A percentile compares a stretch with the other conserved stretches of the same genome.
These are phyloP conservation scores for Entomyzon cyanotis DNA, from an alignment of 2,113 vertebrate genomes.

Conservation along the genomic window DNA sequence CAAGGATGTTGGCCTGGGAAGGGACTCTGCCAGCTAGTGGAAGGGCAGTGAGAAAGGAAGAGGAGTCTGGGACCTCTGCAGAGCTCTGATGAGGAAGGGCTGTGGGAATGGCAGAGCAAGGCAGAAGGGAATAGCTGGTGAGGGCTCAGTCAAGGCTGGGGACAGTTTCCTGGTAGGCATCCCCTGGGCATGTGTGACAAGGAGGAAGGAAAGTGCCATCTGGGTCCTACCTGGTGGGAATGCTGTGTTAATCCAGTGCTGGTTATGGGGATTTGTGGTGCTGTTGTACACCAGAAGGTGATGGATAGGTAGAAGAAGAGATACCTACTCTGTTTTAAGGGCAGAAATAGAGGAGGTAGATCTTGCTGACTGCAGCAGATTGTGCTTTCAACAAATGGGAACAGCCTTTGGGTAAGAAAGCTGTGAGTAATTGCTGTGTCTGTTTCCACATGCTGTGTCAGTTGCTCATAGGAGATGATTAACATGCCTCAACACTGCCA, in stretches of 20 bases:
- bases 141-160: background rate
- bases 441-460: background rate
- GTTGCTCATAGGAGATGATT: background rate
- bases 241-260: background rate
- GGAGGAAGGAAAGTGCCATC: background rate
- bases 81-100: background rate
- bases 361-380: background rate
- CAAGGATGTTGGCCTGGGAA: background rate
- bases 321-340: background rate
- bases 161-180: background rate
- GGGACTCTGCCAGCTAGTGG: background rate
- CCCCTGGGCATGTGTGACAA: background rate
- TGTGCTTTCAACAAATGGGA: background rate
- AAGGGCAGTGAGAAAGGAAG: background rate
- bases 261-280: background rate
- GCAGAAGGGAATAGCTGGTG: background rate
- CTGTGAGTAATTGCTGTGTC: background rate
- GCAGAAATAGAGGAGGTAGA: background rate
- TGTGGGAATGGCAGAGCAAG: background rate
- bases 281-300: background rate
- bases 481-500: background rate
- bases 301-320: background rate
- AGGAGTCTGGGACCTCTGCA: fast-evolving
- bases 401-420: background rate
- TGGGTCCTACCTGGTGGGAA: background rate